phyloP scores from a whole-genome alignment of 2,113 vertebrate genomes.

The Labrus mixtus region DNA sequence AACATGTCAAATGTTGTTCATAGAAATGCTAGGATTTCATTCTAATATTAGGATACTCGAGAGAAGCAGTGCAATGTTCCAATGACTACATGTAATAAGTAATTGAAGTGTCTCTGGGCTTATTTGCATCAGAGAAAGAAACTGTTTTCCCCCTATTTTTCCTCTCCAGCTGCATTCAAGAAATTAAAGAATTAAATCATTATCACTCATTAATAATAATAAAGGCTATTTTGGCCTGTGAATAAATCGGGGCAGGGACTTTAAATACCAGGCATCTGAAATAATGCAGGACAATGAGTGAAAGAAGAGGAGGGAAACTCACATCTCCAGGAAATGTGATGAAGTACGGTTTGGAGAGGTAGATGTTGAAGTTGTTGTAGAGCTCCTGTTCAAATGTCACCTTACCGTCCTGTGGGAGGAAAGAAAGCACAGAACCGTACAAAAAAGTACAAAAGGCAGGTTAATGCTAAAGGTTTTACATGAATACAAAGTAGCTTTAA shows the following conservation, averaged over 20 bases:
- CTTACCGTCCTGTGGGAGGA: slow-evolving; percentile 88
- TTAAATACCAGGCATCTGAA: not conserved
- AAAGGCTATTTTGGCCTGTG: not conserved
- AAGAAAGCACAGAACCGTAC: slow-evolving; percentile 18
- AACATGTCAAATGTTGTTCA: too few species aligned
- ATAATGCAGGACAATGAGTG: not conserved
- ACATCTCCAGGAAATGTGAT: slow-evolving; percentile 96
- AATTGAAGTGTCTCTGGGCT: too few species aligned
- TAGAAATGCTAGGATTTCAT: too few species aligned
- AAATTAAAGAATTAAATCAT: too few species aligned
- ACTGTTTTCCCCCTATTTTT: too few species aligned
- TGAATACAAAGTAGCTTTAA: not conserved
- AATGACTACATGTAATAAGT: too few species aligned
- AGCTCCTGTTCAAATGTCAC: slow-evolving; percentile 94
- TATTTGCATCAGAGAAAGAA: not conserved
- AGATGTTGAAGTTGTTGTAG: slow-evolving; percentile 91
- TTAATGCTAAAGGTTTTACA: not conserved
- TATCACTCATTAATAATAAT: not conserved
- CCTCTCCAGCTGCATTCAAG: too few species aligned
- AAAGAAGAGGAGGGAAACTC: slow-evolving; percentile 62
- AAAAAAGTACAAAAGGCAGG: not conserved
- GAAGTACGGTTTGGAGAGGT: slow-evolving; percentile 90
- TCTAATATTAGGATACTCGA: too few species aligned
- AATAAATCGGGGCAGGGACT: not conserved
- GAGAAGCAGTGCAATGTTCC: too few species aligned